Conservation (phyloP, 2,888 invertebrate genomes). For the Ischnus inquisitorius region DNA sequence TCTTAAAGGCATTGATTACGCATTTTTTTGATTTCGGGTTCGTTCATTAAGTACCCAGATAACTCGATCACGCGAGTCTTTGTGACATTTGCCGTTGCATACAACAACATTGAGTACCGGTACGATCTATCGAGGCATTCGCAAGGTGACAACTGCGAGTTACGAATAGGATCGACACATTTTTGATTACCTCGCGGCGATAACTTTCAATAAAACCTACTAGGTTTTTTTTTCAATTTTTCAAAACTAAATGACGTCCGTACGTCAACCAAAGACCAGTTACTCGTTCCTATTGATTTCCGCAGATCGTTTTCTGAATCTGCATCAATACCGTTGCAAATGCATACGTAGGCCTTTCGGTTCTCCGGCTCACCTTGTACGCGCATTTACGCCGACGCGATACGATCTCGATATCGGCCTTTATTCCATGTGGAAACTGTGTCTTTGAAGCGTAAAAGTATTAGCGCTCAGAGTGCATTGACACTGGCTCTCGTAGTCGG, state of each 20-base stretch:
- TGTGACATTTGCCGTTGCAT: conserved; percentile 24
- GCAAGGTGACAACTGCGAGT: background rate
- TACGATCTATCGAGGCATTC: background rate
- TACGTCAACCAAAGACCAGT: background rate
- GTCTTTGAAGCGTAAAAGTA: conserved; percentile 33
- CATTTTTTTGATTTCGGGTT: conserved; percentile 33
- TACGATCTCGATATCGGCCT: conserved; percentile 29
- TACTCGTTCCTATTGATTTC: background rate
- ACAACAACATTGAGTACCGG: background rate
- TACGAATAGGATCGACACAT: background rate
- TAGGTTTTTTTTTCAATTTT: background rate
- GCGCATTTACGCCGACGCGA: conserved; percentile 25
- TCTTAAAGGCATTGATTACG: conserved; percentile 29
- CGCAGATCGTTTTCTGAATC: background rate
- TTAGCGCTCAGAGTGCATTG: conserved; percentile 30
- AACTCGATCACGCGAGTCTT: conserved; percentile 6
- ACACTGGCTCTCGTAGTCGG: conserved; percentile 16
- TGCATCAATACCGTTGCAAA: conserved; percentile 11
- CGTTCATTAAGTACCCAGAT: background rate
- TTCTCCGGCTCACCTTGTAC: conserved; percentile 14
- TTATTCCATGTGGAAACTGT: conserved; percentile 27
- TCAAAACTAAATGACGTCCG: background rate
- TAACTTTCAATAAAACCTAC: background rate
- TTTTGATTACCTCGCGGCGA: background rate
- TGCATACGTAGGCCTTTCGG: conserved; percentile 13